Conservation (phyloP, 2,888 invertebrate species). For the Eustalomyia histrio region DNA sequence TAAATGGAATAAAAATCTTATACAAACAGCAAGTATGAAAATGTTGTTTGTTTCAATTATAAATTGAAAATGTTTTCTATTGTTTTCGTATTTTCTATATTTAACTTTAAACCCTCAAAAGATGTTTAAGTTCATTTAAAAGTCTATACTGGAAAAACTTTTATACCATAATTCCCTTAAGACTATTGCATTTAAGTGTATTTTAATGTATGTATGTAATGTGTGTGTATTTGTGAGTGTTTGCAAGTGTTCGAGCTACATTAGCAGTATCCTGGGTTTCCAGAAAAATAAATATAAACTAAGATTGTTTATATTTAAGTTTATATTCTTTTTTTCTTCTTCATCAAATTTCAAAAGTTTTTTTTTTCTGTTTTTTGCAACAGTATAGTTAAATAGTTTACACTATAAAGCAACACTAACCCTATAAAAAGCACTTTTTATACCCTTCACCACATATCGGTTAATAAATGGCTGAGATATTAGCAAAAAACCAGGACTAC, state of each 20-base stretch:
- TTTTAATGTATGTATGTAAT: neutral
- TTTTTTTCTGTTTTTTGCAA: neutral
- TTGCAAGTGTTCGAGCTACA: neutral
- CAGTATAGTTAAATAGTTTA: neutral
- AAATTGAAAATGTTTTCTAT: neutral
- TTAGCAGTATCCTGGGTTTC: conserved; percentile 5
- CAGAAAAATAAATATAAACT: conserved; percentile 1
- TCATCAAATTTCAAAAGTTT: neutral
- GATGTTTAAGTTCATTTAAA: neutral
- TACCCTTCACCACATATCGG: too few species aligned
- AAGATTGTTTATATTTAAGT: conserved; percentile 35
- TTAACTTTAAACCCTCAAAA: neutral
- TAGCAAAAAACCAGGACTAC: too few species aligned
- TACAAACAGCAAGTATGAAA: too few species aligned
- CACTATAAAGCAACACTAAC: too few species aligned
- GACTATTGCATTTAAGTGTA: neutral
- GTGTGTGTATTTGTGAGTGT: neutral
- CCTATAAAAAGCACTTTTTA: too few species aligned
- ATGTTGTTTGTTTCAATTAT: neutral
- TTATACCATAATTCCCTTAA: neutral
- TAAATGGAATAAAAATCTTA: too few species aligned
- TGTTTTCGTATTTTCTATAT: neutral
- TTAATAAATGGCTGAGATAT: too few species aligned
- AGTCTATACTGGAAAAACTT: neutral
- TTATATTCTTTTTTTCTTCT: neutral